Percentiles rank a stretch among this genome's conserved stretches.
phyloP scores from a whole-genome alignment of 2,113 vertebrate genomes.

The Rhinogobius similis region DNA sequence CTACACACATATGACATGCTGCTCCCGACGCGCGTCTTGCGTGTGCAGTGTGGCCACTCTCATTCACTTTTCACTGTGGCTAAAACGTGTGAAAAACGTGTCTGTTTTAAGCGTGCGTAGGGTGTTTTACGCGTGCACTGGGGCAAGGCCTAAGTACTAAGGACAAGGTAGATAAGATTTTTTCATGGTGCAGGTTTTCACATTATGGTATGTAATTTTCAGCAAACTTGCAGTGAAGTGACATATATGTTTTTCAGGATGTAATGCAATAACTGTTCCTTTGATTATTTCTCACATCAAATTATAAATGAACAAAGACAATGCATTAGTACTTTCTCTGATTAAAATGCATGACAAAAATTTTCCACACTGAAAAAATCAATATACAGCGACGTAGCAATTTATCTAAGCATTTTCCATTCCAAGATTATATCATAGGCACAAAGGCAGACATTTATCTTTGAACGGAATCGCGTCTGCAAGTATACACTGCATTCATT shows the following conservation, averaged over 20 bases:
- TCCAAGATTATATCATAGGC: background rate
- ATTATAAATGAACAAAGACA: background rate
- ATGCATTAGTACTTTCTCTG: background rate
- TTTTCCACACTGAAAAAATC: background rate
- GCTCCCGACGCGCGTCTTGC: too few species aligned
- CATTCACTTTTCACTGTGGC: too few species aligned
- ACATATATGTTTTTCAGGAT: background rate
- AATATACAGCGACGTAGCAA: background rate
- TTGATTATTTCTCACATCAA: background rate
- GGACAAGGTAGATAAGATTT: too few species aligned
- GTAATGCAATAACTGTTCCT: background rate
- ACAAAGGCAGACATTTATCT: background rate
- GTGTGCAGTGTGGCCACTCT: too few species aligned
- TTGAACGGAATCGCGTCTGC: background rate
- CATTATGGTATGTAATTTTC: too few species aligned
- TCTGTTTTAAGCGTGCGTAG: too few species aligned
- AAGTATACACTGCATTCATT: background rate
- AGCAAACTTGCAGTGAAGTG: too few species aligned
- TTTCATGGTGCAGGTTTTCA: too few species aligned
- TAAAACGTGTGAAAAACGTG: too few species aligned
- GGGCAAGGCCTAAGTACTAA: too few species aligned
- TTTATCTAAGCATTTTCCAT: background rate
- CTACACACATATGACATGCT: too few species aligned
- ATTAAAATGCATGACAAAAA: slow-evolving; percentile 1
- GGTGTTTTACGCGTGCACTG: too few species aligned